A percentile compares a stretch with the other conserved stretches of the same genome.
These are phyloP conservation scores for Tapirus terrestris DNA, from an alignment of 2,113 vertebrate species.

Conservation along the genomic window DNA sequence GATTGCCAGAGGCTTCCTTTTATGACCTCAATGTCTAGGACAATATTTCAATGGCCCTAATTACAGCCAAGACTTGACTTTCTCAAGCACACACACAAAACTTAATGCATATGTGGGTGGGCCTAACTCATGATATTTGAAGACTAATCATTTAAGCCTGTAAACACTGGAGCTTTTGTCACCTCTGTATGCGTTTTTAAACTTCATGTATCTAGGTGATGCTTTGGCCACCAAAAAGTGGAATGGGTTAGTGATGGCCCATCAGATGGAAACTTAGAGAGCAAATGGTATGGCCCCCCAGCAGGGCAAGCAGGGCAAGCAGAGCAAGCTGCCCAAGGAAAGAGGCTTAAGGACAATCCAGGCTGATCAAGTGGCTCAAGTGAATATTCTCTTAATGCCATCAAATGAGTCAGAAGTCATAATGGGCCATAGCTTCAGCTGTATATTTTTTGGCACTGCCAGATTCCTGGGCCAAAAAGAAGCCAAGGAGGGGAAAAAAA, in stretches of 20 bases:
- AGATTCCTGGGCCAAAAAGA: background rate
- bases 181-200: background rate
- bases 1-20: constrained; percentile 7
- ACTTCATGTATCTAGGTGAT: background rate
- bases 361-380: background rate
- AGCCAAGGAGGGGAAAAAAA: background rate
- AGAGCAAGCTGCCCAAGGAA: background rate
- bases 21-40: background rate
- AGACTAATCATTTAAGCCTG: background rate
- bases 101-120: background rate
- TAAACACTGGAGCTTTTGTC: background rate
- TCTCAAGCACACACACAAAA: background rate
- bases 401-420: background rate
- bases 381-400: background rate
- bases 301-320: background rate
- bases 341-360: background rate
- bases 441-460: constrained; percentile 69
- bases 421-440: constrained; percentile 23
- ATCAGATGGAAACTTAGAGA: background rate
- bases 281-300: background rate
- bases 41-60: background rate
- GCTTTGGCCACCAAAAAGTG: background rate
- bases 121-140: background rate
- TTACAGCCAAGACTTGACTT: background rate
- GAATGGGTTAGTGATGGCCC: background rate